Conservation (phyloP, 2,888 invertebrate species). For the Venusia cambrica region DNA sequence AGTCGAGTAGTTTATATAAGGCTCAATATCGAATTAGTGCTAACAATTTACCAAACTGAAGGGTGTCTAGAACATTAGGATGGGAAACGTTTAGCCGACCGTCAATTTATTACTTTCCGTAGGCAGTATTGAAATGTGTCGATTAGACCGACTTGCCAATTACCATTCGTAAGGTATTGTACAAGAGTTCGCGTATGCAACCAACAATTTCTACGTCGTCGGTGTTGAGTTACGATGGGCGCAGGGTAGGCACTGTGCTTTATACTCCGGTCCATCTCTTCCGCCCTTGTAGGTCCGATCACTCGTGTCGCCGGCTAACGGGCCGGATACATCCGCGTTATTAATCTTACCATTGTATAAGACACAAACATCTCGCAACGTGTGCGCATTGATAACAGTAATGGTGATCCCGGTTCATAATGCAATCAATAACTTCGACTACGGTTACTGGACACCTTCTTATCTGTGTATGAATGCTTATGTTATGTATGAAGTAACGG, state of each 20-base stretch:
- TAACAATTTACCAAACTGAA: slow-evolving; percentile 9
- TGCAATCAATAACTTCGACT: slow-evolving; percentile 69
- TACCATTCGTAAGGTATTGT: slow-evolving; percentile 60
- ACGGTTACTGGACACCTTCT: slow-evolving; percentile 58
- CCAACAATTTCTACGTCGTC: slow-evolving; percentile 73
- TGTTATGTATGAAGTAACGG: slow-evolving; percentile 23
- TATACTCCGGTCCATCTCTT: slow-evolving; percentile 77
- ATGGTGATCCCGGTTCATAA: slow-evolving; percentile 59
- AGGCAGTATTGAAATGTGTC: slow-evolving; percentile 52
- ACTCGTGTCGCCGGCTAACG: slow-evolving; percentile 72
- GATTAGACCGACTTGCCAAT: slow-evolving; percentile 59
- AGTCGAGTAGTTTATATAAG: too few species aligned
- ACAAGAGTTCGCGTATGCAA: slow-evolving; percentile 52
- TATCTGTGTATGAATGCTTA: slow-evolving; percentile 38
- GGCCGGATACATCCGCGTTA: slow-evolving; percentile 69
- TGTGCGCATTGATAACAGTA: slow-evolving; percentile 71
- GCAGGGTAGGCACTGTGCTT: slow-evolving; percentile 73
- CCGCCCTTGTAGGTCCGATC: slow-evolving; percentile 75
- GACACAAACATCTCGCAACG: slow-evolving; percentile 65
- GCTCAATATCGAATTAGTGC: background rate
- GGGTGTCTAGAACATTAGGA: slow-evolving; percentile 19
- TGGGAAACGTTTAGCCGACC: slow-evolving; percentile 20
- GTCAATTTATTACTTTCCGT: slow-evolving; percentile 22
- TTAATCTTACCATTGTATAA: slow-evolving; percentile 78
- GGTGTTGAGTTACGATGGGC: slow-evolving; percentile 70